phyloP scores from a whole-genome alignment of 2,113 vertebrate genomes.

The Oncorhynchus nerka region DNA sequence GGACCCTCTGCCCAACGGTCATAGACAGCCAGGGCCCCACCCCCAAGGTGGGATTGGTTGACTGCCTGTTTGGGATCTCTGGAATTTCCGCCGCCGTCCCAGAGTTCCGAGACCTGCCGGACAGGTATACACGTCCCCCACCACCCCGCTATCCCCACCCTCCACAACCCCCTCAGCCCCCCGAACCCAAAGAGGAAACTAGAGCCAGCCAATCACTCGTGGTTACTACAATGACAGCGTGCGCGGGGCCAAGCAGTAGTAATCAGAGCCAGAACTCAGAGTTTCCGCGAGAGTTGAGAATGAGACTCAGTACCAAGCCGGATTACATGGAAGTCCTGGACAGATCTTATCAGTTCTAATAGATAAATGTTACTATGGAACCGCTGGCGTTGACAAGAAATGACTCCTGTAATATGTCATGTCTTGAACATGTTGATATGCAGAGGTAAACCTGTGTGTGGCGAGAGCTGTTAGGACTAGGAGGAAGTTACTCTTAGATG shows the following conservation, averaged over 20 bases:
- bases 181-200: conserved; percentile 77
- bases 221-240: conserved; percentile 76
- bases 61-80: conserved; percentile 88
- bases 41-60: conserved; percentile 88
- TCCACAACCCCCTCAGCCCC: conserved; percentile 66
- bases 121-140: conserved; percentile 78
- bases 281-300: too few species aligned
- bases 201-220: conserved; percentile 83
- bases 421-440: conserved; percentile 1
- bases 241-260: conserved; percentile 78
- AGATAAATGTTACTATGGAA: background rate
- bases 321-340: conserved; percentile 98
- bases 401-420: conserved; percentile 48
- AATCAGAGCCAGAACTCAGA: conserved; percentile 67
- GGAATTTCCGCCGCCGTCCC: conserved; percentile 55
- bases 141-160: conserved; percentile 90
- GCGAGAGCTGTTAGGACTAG: too few species aligned
- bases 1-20: conserved; percentile 84
- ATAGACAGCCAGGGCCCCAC: conserved; percentile 87
- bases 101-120: conserved; percentile 88
- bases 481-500: too few species aligned
- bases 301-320: conserved; percentile 86
- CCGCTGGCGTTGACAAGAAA: conserved; percentile 48
- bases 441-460: conserved; percentile 31
- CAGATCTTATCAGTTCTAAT: conserved; percentile 94